These are phyloP conservation scores for Philhelius pedissequus DNA, from an alignment of 2,888 invertebrate species.

Conservation along the genomic window DNA sequence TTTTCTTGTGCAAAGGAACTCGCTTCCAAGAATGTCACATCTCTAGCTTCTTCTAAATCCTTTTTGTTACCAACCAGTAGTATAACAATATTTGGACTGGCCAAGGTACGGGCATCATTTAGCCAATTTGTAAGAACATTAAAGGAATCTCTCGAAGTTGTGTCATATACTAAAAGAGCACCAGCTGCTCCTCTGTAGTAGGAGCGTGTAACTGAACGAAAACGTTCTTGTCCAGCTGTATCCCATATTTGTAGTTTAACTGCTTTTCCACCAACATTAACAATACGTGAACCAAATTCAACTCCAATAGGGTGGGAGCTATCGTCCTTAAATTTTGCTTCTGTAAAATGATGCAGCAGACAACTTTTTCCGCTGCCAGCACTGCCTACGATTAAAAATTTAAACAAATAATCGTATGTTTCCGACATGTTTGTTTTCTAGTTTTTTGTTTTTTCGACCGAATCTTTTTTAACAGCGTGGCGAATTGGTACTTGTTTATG, in stretches of 20 bases:
- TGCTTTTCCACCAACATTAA: constrained; percentile 89
- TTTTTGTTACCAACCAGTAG: constrained; percentile 90
- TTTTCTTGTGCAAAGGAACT: constrained; percentile 92
- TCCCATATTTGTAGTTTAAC: constrained; percentile 91
- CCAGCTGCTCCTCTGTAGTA: constrained; percentile 94
- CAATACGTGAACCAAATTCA: constrained; percentile 92
- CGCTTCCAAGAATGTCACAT: constrained; percentile 90
- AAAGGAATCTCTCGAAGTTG: constrained; percentile 94
- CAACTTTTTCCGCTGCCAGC: too few relatives aligned
- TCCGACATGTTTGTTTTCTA: too few relatives aligned
- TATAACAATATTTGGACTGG: constrained; percentile 90
- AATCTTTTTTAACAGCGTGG: too few relatives aligned
- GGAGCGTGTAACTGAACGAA: constrained; percentile 85
- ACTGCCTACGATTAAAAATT: too few relatives aligned
- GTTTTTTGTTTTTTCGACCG: too few relatives aligned
- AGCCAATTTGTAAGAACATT: constrained; percentile 94
- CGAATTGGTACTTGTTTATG: too few relatives aligned
- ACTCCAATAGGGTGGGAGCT: constrained; percentile 92
- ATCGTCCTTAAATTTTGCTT: constrained; percentile 90
- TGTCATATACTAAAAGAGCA: constrained; percentile 94
- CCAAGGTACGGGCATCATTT: constrained; percentile 88
- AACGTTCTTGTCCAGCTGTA: constrained; percentile 80
- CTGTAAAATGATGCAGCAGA: too few relatives aligned
- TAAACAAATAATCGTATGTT: too few relatives aligned
- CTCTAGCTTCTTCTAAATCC: constrained; percentile 88